A percentile compares a stretch with the other conserved stretches of the same genome.
Conservation (phyloP, 2,888 invertebrate species). For the Tiliacea aurago region DNA sequence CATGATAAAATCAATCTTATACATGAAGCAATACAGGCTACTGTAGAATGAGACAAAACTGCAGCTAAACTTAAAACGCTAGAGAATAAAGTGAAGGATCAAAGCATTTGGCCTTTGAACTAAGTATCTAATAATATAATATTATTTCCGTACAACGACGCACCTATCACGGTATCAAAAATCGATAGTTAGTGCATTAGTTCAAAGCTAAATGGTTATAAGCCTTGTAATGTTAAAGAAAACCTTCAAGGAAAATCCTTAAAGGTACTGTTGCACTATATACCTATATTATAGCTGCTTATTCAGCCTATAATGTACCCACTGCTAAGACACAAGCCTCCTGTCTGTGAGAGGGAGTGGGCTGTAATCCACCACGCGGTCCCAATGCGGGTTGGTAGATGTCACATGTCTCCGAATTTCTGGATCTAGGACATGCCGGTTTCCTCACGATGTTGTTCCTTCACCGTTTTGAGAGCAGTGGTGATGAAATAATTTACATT, state of each 20-base stretch:
- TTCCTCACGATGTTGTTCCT: too few relatives aligned
- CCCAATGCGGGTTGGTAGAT: too few relatives aligned
- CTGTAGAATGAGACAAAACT: neutral
- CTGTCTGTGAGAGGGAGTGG: too few relatives aligned
- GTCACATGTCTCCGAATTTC: too few relatives aligned
- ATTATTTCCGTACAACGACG: constrained; percentile 61
- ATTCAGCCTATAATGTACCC: too few relatives aligned
- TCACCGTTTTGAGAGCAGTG: too few relatives aligned
- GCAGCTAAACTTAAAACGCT: constrained; percentile 32
- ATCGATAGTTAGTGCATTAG: constrained; percentile 50
- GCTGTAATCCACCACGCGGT: too few relatives aligned
- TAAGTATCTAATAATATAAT: constrained; percentile 57
- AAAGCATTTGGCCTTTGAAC: constrained; percentile 59
- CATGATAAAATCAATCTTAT: constrained; percentile 8
- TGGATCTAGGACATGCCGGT: too few relatives aligned
- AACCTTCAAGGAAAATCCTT: neutral
- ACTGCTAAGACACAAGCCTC: too few relatives aligned
- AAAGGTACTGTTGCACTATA: neutral
- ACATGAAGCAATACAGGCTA: neutral
- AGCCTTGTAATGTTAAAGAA: constrained; percentile 33
- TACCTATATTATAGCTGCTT: neutral
- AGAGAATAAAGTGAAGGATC: constrained; percentile 42
- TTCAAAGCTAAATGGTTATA: constrained; percentile 9
- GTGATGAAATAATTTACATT: too few relatives aligned
- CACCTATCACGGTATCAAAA: constrained; percentile 55